Base-by-base conservation (phyloP, 2,888 invertebrate species). In the Amitus sp. region DNA sequence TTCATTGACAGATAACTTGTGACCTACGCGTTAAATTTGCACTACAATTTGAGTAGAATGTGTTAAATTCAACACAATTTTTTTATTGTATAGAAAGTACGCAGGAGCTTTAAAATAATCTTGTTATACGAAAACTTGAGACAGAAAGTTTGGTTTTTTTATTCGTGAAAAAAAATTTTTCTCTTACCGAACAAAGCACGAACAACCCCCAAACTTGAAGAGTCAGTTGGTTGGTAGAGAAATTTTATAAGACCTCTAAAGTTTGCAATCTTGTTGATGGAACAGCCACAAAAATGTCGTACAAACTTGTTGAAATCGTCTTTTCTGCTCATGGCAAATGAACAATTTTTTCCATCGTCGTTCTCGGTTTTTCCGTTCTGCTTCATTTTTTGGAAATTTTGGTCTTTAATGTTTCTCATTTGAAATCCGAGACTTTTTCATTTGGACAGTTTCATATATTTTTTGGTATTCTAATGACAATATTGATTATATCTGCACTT, bases 131-230 rank as follows among this genome's bases (percentile, higher is more conserved):
- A n/a, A n/a, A n/a, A n/a, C n/a, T n/a, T n/a, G n/a, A n/a, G n/a
- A n/a, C n/a, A n/a, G n/a, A n/a, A n/a, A n/a, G n/a, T n/a, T n/a
- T n/a, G n/a, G n/a, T n/a, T n/a, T n/a, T n/a, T 23, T 19, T 43
- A 7, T 18, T 27, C 5, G 7, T 39, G 15, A 39, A 39, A 23
- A 23, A 23, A 3, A 23, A 5, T 23, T 23, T 23, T 23, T 7
- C 23, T 15, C 87, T 88, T 84, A 94, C 95, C 95, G 78, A 93
- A 95, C 1, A 93, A 82, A 65, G 93, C 89, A 58, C 96, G 87
- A 7, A 89, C 88, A 0, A 93, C 82, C 7, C 92, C 94, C 52
- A 96, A 84, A 67, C 91, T 90, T 0, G 93, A 87, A 0, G 92
- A 87, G 83, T 95, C 92, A 30, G 86, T 88, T 0, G 90, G 90